Conservation (phyloP, 2,888 invertebrate species). For the Oscheius myriophilus region DNA sequence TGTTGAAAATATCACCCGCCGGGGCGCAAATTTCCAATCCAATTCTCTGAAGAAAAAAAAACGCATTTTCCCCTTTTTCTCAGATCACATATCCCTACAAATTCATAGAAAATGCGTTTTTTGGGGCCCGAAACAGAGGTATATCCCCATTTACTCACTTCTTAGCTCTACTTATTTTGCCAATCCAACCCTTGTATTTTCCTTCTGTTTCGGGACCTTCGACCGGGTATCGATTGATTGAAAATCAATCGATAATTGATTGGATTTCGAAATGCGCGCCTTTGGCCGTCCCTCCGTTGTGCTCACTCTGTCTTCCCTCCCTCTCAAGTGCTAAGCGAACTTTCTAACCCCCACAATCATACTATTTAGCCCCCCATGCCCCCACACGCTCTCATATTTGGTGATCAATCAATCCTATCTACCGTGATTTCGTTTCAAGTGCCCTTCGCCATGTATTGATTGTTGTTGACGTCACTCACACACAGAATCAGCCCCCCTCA, state of each 20-base stretch:
- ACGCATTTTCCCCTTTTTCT: slow-evolving; percentile 5
- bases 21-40: slow-evolving; percentile 8
- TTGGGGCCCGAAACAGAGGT: no score
- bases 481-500: no score
- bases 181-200: no score
- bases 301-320: slow-evolving; percentile 11
- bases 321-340: not conserved
- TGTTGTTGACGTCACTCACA: not conserved
- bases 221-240: no score
- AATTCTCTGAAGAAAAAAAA: no score
- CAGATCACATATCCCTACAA: not conserved
- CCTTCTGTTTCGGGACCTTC: no score
- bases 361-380: no score
- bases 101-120: no score
- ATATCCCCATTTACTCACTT: no score
- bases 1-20: not conserved
- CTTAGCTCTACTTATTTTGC: no score
- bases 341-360: no score
- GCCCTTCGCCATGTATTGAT: slow-evolving; percentile 18
- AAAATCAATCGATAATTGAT: no score
- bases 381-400: not conserved
- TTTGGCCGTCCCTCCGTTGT: slow-evolving; percentile 3
- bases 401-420: slow-evolving; percentile 1
- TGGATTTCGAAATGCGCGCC: not conserved
- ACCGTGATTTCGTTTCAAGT: slow-evolving; percentile 30